phyloP scores from a whole-genome alignment of 37 sponge, comb jelly and placozoan species.

The Dysidea cf. avara region DNA sequence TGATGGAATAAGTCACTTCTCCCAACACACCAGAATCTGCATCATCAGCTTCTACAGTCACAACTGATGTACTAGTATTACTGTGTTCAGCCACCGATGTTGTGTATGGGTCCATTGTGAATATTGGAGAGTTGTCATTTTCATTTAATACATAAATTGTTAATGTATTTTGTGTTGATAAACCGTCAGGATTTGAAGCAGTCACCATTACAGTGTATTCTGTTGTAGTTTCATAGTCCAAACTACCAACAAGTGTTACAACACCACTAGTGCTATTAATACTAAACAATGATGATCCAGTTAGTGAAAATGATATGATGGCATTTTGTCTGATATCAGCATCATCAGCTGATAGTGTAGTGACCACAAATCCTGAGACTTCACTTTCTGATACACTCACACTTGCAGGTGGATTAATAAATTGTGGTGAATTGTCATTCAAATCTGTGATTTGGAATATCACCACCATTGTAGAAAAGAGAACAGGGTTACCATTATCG shows the following conservation, averaged over 20 bases:
- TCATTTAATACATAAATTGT: slow-evolving; percentile 28
- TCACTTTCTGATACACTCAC: slow-evolving; percentile 26
- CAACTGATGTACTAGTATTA: neutral
- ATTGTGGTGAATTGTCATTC: slow-evolving; percentile 55
- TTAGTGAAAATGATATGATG: slow-evolving; percentile 8
- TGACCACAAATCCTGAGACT: slow-evolving; percentile 10
- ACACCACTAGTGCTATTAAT: slow-evolving; percentile 5
- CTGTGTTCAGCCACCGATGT: slow-evolving; percentile 30
- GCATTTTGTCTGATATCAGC: slow-evolving; percentile 12
- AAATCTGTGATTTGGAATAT: slow-evolving; percentile 43
- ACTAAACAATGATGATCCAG: slow-evolving; percentile 9
- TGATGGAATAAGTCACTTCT: slow-evolving; percentile 46
- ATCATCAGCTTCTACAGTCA: slow-evolving; percentile 55
- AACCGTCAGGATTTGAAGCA: slow-evolving; percentile 8
- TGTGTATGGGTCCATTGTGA: slow-evolving; percentile 10
- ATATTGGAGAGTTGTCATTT: slow-evolving; percentile 56
- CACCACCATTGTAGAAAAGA: slow-evolving; percentile 40
- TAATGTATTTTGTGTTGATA: slow-evolving; percentile 7
- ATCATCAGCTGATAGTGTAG: slow-evolving; percentile 21
- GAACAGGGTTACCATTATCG: slow-evolving; percentile 54
- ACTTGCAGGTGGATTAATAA: slow-evolving; percentile 3
- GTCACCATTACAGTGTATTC: slow-evolving; percentile 18
- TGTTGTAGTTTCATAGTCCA: slow-evolving; percentile 33
- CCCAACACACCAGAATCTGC: slow-evolving; percentile 68
- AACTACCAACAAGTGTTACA: neutral